phyloP scores from a whole-genome alignment of 1,140 invertebrate genomes.

The Dendrolimus punctatus region DNA sequence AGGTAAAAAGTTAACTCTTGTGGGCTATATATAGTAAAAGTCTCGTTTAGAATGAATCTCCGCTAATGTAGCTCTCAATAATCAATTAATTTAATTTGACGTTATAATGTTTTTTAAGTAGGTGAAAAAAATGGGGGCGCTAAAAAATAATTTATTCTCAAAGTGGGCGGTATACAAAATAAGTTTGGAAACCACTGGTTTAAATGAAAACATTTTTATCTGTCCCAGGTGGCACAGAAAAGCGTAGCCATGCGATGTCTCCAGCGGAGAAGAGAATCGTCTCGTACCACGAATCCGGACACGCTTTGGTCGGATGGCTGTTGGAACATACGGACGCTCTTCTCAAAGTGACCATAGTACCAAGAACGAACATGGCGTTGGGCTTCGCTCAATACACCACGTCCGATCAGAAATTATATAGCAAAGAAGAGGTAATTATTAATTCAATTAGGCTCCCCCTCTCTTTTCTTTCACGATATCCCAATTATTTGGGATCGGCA shows the following conservation, averaged over 20 bases:
- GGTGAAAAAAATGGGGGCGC: no score
- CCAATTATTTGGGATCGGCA: no score
- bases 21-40: no score
- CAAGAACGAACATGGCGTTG: conserved; percentile 89
- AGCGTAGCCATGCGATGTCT: conserved; percentile 82
- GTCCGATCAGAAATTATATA: conserved; percentile 90
- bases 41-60: no score
- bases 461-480: no score
- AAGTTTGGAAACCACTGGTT: no score
- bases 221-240: conserved; percentile 83
- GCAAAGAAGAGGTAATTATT: conserved; percentile 80
- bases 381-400: conserved; percentile 96
- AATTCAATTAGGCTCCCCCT: not conserved
- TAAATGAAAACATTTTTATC: not conserved
- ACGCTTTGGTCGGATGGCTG: conserved; percentile 96
- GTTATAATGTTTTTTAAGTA: no score
- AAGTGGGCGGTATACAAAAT: no score
- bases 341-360: conserved; percentile 96
- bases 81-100: no score
- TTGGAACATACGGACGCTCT: conserved; percentile 94
- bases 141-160: no score
- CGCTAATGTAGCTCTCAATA: no score
- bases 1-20: no score
- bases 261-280: conserved; percentile 82
- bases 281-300: conserved; percentile 97